Evolutionary conservation across 2,888 invertebrate species (phyloP).

Genomic region (Quadriops clusia): DNA sequence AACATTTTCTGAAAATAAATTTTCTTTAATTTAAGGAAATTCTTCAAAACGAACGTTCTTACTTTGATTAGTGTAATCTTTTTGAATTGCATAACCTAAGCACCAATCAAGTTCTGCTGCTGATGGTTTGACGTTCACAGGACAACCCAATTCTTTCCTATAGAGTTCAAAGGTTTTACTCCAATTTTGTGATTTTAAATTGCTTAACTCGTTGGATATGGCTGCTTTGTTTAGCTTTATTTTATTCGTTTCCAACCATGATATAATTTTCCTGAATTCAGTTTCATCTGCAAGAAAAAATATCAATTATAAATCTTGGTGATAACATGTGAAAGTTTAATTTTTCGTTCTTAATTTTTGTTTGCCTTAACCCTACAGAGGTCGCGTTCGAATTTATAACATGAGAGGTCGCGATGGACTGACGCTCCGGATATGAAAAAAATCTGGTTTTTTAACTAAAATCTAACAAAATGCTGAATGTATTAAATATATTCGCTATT

Average conservation of each 20-base stretch:
- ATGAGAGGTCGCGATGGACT: no score
- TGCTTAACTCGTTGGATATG: constrained; percentile 61
- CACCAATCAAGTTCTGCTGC: constrained; percentile 76
- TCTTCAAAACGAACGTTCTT: constrained; percentile 20
- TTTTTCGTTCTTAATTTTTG: no score
- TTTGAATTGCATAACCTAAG: constrained; percentile 67
- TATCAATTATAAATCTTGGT: constrained; percentile 5
- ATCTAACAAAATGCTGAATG: no score
- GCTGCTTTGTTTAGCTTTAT: constrained; percentile 80
- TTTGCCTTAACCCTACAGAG: no score
- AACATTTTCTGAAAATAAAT: constrained; percentile 47
- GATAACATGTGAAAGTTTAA: background rate
- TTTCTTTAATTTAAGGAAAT: constrained; percentile 10
- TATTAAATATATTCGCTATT: no score
- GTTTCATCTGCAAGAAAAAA: constrained; percentile 53
- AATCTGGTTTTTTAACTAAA: no score
- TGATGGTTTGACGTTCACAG: constrained; percentile 43
- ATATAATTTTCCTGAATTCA: constrained; percentile 65
- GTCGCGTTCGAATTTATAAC: no score
- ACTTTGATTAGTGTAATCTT: constrained; percentile 76
- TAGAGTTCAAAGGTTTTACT: constrained; percentile 58
- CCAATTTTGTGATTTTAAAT: constrained; percentile 58
- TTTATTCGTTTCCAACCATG: constrained; percentile 91
- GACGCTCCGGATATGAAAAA: no score
- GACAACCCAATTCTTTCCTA: constrained; percentile 64